Evolutionary conservation across 1,140 invertebrate genomes (phyloP).

Genomic region (Euborellia annulipes): DNA sequence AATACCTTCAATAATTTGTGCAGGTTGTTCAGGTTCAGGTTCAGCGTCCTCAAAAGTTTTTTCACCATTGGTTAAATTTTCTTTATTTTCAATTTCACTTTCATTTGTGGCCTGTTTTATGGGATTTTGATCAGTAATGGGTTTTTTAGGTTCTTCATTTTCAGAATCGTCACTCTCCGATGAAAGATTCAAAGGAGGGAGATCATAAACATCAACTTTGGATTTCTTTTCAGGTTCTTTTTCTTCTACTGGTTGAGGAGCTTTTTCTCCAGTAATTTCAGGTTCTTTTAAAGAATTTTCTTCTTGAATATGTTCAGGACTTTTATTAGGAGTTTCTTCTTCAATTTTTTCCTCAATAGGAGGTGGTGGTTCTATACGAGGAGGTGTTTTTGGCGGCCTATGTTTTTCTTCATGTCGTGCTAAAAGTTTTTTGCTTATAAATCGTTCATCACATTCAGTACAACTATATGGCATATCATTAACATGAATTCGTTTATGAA

Average conservation of each 20-base stretch:
- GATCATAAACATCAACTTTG: conserved; percentile 43
- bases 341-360: not conserved
- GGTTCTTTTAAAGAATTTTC: conserved; percentile 3
- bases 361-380: not conserved
- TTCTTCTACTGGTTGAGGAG: conserved; percentile 16
- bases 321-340: too few species aligned
- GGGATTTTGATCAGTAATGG: too few species aligned
- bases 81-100: conserved; percentile 8
- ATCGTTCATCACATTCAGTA: conserved; percentile 52
- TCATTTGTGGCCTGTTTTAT: not conserved
- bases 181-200: conserved; percentile 61
- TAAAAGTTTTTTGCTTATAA: conserved; percentile 64
- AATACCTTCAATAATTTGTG: conserved; percentile 45
- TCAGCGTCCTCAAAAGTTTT: not conserved
- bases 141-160: conserved; percentile 32
- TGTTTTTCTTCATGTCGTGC: conserved; percentile 45
- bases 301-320: too few species aligned
- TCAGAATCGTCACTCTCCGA: conserved; percentile 62
- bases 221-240: conserved; percentile 19
- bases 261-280: conserved; percentile 1
- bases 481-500: conserved; percentile 62
- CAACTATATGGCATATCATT: conserved; percentile 54
- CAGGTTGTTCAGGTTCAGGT: conserved; percentile 20
- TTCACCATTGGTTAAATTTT: conserved; percentile 7
- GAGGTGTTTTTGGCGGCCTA: conserved; percentile 14